Percentiles rank a stretch among this genome's conserved stretches.
These are phyloP conservation scores for Cancer borealis DNA, from an alignment of 2,888 invertebrate species.

Conservation along the genomic window DNA sequence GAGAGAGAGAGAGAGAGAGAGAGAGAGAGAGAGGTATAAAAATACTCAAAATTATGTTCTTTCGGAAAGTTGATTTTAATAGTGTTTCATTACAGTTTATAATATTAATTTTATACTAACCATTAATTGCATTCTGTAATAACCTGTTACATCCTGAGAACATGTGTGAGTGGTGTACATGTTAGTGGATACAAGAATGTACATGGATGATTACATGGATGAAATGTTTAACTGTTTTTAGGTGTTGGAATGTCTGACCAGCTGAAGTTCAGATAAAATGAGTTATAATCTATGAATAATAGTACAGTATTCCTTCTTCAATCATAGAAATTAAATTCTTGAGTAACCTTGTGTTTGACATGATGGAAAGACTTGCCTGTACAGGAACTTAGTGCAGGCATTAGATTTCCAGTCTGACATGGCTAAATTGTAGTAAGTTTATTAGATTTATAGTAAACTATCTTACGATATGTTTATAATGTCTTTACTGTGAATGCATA, in stretches of 20 bases:
- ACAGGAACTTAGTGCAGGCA: not conserved
- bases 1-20: constrained; percentile 37
- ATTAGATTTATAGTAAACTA: too few relatives aligned
- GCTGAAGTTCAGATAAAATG: not conserved
- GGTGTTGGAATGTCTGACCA: constrained; percentile 14
- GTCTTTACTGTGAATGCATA: not conserved
- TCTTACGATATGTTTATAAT: not conserved
- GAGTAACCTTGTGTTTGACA: not conserved
- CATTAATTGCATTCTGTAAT: not conserved
- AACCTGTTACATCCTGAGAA: not conserved
- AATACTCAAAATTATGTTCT: not conserved
- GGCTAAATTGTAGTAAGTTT: too few relatives aligned
- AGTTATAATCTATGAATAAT: not conserved
- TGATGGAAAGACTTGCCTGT: not conserved
- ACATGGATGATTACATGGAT: not conserved
- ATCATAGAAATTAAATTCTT: not conserved
- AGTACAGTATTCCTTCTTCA: not conserved
- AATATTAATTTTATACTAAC: not conserved
- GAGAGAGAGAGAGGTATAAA: not conserved
- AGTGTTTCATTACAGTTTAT: not conserved
- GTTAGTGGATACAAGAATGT: not conserved
- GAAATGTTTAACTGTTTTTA: not conserved
- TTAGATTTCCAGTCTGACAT: too few relatives aligned
- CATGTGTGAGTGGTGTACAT: not conserved
- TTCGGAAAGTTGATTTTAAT: not conserved